Percentiles rank a stretch among this genome's conserved stretches.
Evolutionary conservation across 2,113 vertebrate genomes (phyloP).

Genomic region (Ornithorhynchus anatinus): DNA sequence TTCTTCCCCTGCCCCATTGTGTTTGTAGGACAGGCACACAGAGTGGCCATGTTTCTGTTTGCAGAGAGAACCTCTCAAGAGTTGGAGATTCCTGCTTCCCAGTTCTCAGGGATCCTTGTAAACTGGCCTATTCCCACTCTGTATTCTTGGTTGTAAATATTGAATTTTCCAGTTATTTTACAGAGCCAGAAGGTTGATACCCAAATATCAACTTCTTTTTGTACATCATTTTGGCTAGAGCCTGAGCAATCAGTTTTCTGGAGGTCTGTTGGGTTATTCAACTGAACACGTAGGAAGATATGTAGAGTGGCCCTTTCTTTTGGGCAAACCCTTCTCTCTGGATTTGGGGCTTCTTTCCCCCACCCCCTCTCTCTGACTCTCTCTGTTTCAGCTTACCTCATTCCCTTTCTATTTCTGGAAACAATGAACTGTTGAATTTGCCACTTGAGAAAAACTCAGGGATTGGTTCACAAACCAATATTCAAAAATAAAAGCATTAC

Average conservation of each 20-base stretch:
- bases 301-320: background rate
- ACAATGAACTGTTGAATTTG: background rate
- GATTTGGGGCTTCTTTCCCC: too few relatives aligned
- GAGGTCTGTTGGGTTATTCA: slow-evolving; percentile 2
- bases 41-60: slow-evolving; percentile 15
- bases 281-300: slow-evolving; percentile 5
- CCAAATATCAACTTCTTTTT: slow-evolving; percentile 41
- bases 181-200: slow-evolving; percentile 15
- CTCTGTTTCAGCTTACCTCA: background rate
- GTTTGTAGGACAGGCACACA: slow-evolving; percentile 5
- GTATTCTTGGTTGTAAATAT: slow-evolving; percentile 31
- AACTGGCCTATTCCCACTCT: background rate
- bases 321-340: background rate
- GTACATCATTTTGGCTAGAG: slow-evolving; percentile 1
- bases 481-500: slow-evolving; percentile 34
- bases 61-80: slow-evolving; percentile 30
- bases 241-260: background rate
- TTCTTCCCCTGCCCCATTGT: slow-evolving; percentile 38
- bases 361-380: too few relatives aligned
- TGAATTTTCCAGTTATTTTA: slow-evolving; percentile 44
- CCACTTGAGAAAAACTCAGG: slow-evolving; percentile 16
- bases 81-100: slow-evolving; percentile 35
- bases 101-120: background rate
- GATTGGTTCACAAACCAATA: slow-evolving; percentile 28
- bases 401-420: background rate